Evolutionary conservation across 2,797 vertebrate genomes (phyloP).

Genomic region (Dicrostonyx torquatus): DNA sequence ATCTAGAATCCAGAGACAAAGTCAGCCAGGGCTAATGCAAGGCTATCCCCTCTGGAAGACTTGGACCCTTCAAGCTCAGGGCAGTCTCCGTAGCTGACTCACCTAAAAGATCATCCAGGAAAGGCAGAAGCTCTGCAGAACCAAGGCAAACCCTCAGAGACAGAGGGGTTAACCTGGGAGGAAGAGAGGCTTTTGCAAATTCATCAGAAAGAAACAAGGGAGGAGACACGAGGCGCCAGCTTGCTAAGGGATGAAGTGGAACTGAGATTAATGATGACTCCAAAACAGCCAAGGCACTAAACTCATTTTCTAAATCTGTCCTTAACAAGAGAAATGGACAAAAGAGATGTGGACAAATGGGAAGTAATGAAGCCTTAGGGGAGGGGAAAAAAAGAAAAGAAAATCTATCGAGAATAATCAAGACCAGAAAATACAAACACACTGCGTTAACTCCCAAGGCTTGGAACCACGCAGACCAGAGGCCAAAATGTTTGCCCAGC

Average conservation of each 20-base stretch:
- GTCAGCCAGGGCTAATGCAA: not conserved
- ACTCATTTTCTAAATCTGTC: slow-evolving; percentile 76
- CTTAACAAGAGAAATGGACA: slow-evolving; percentile 71
- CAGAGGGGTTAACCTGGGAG: slow-evolving; percentile 18
- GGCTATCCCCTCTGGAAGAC: not conserved
- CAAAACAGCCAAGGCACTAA: slow-evolving; percentile 69
- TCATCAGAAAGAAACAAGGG: slow-evolving; percentile 28
- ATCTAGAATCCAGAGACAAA: not conserved
- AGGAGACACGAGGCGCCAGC: not conserved
- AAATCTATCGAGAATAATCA: slow-evolving; percentile 61
- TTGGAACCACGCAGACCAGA: not conserved
- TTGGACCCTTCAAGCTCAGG: not conserved
- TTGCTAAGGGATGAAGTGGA: slow-evolving; percentile 20
- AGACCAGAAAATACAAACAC: slow-evolving; percentile 30
- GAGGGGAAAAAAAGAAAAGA: not conserved
- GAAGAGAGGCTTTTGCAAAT: not conserved
- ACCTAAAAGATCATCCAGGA: not conserved
- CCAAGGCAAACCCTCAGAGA: not conserved
- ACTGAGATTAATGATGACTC: slow-evolving; percentile 70
- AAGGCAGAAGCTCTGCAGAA: not conserved
- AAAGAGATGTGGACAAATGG: slow-evolving; percentile 66
- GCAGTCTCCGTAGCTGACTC: too few species aligned
- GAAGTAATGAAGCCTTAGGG: slow-evolving; percentile 52
- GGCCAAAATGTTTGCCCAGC: slow-evolving; percentile 27
- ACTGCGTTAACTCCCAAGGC: not conserved